Evolutionary conservation across 1,140 invertebrate genomes (phyloP), one percentile per base, ranked within the genome.

Genomic region (Saccostrea cuccullata): DNA sequence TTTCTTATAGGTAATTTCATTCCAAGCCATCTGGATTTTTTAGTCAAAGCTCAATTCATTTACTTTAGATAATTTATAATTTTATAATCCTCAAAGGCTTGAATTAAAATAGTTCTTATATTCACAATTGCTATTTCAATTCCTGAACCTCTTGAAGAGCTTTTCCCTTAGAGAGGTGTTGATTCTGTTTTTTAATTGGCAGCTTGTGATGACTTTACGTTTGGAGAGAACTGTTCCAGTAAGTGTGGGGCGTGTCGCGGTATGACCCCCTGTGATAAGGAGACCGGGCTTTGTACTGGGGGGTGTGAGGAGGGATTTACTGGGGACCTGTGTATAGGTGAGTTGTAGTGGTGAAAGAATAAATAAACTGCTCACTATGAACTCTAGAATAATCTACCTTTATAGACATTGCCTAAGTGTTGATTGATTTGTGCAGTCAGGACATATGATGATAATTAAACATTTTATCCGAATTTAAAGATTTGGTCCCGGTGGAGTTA

Each of bases 221-320:
- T 91, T 90, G 91, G 91, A 20, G 85, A 89, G 60, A 91, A 91
- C 77, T 92, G 91, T 86, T 82, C 85, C 0, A 47, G 60, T 26
- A 90, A 64, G 23, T 92, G 91, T 89, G 90, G 91, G 30, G 58
- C 86, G 4, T 92, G 91, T 89, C 60, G 60, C 20, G 55, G 84
- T 20, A 64, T 84, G 8, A 20, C 77, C 15, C 84, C 86, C 1
- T 91, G 91, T 90, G 56, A 91, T 47, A 67, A 30, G 40, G 83
- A 77, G 23, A 91, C 83, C 17, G 91, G 91, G 17, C 13, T 86
- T 15, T 91, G 91, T 89, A 60, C 86, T 20, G 58, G 84, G 30
- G 91, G 90, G 9, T 91, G 91, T 90, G 84, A 82, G 58, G 60
- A 87, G 23, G 90, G 89, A 11, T 91, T 88, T 82, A 64, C 36